Base-by-base conservation (phyloP, 2,797 vertebrate species). In the Borostomias antarcticus region DNA sequence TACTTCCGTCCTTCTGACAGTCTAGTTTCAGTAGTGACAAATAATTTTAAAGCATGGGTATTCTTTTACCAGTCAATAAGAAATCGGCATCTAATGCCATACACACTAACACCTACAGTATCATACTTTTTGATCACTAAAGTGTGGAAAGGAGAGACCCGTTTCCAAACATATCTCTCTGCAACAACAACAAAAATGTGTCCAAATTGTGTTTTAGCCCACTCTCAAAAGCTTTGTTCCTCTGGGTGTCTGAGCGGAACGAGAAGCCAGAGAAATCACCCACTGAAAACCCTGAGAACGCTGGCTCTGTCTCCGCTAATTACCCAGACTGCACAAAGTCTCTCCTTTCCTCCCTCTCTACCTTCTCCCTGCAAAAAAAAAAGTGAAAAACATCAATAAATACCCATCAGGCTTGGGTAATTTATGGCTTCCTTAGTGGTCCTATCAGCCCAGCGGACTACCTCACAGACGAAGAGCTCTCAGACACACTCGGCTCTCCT, bases 371-470 rank as follows among this genome's bases (percentile, higher is more conserved):
- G 59, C 76, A 71, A 62, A 6, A 35, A 70, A 69, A 88, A 72
- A 64, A 78, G 71, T 64, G 82, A 81, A 90, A 87, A 82, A 82
- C 81, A 87, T 82, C 88, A 90, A 89, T 91, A 93, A 92, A 89
- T 81, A 88, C 77, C 88, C 82, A 82, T 86, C 88, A 84, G 84
- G 52, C 50, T 83, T 84, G 85, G 85, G 82, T 93, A 92, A 93
- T 94, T 91, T 92, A 92, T 88, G 82, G 88, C 91, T 94, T 90
- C 93, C 89, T 89, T 76, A 76, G 85, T 90, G 89, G 85, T 84
- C 89, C 85, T 88, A 91, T 90, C 88, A 87, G 89, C 82, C 68
- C 79, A 72, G 80, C 62, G 63, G 85, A 82, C 82, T 78, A 78
- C 76, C 79, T 80, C 75, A 84, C 80, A 83, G 81, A 84, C 81